phyloP scores from a whole-genome alignment of 2,888 invertebrate genomes.

The Thysanoteuthis rhombus region DNA sequence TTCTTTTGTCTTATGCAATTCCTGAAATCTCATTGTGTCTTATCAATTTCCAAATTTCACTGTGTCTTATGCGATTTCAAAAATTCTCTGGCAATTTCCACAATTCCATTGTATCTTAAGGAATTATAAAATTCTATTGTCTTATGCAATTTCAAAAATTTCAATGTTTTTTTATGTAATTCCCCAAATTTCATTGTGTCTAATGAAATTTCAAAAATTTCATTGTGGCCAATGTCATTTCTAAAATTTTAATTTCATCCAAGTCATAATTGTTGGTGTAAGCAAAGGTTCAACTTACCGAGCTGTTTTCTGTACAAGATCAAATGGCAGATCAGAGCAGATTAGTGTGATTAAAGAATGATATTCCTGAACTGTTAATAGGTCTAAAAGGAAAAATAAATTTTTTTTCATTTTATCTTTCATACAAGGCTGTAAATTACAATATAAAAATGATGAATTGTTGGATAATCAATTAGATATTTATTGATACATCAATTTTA shows the following conservation, averaged over 20 bases:
- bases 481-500: neutral
- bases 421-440: neutral
- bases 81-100: too few relatives aligned
- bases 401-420: neutral
- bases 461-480: neutral
- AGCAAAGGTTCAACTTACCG: constrained; percentile 48
- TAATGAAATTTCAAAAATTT: too few relatives aligned
- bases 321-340: constrained; percentile 66
- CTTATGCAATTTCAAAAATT: too few relatives aligned
- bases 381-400: constrained; percentile 52
- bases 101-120: too few relatives aligned
- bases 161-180: too few relatives aligned
- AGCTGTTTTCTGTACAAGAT: constrained; percentile 65
- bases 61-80: too few relatives aligned
- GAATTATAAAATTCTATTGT: too few relatives aligned
- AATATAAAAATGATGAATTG: neutral
- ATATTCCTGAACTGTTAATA: constrained; percentile 65
- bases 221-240: neutral
- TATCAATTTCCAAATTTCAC: too few relatives aligned
- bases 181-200: too few relatives aligned
- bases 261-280: neutral
- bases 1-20: too few relatives aligned
- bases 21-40: too few relatives aligned
- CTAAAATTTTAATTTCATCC: too few relatives aligned
- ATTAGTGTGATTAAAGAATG: constrained; percentile 65